Conservation (phyloP, 2,113 vertebrate genomes). For the Sturnus vulgaris region DNA sequence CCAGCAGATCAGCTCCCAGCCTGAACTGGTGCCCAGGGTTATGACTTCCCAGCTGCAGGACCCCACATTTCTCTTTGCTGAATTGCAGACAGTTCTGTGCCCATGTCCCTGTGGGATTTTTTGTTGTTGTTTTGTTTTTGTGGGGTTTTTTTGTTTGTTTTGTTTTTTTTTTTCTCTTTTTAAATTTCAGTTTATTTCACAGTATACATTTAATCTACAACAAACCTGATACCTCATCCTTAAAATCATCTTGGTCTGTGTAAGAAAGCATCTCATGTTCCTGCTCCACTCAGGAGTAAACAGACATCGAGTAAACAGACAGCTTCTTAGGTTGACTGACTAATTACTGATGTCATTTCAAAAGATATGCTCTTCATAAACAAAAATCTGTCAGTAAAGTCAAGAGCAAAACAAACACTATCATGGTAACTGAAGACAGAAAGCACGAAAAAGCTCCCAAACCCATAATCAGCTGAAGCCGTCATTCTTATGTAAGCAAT, state of each 20-base stretch:
- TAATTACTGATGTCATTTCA: neutral
- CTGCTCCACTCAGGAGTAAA: neutral
- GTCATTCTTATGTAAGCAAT: neutral
- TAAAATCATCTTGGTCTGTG: neutral
- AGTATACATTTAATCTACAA: neutral
- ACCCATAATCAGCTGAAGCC: neutral
- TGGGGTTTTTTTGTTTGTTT: neutral
- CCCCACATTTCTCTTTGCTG: neutral
- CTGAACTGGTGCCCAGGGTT: neutral
- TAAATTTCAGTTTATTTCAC: neutral
- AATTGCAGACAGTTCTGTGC: neutral
- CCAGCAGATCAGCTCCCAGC: neutral
- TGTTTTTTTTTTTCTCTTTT: neutral
- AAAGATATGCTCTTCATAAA: neutral
- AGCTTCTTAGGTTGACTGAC: neutral
- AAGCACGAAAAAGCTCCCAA: neutral
- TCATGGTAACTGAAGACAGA: neutral
- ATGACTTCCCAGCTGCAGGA: neutral
- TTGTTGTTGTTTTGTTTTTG: neutral
- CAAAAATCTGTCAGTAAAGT: neutral
- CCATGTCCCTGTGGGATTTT: no score
- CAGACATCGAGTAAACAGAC: neutral
- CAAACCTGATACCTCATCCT: neutral
- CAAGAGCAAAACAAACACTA: neutral
- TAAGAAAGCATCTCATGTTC: neutral